phyloP scores from a whole-genome alignment of 2,113 vertebrate genomes.

The Platichthys flesus region DNA sequence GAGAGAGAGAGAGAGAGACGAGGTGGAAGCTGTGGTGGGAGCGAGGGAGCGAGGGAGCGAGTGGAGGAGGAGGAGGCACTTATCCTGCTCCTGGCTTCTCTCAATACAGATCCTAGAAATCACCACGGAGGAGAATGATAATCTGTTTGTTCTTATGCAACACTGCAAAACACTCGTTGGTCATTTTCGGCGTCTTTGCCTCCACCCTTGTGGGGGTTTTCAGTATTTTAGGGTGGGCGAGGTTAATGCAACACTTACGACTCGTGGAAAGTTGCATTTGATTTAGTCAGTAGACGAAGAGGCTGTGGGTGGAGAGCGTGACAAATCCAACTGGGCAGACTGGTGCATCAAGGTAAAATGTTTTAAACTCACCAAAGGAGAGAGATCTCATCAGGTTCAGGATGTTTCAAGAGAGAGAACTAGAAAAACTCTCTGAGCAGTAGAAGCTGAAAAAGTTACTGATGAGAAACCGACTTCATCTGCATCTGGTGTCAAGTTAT shows the following conservation, averaged over 20 bases:
- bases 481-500: too few relatives aligned
- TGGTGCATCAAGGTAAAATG: slow-evolving; percentile 38
- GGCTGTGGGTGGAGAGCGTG: slow-evolving; percentile 49
- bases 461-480: too few relatives aligned
- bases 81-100: slow-evolving; percentile 40
- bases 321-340: slow-evolving; percentile 35
- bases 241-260: slow-evolving; percentile 54
- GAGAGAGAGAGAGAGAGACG: slow-evolving; percentile 38
- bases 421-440: neutral
- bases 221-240: slow-evolving; percentile 1
- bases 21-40: slow-evolving; percentile 55
- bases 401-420: neutral
- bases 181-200: neutral
- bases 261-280: slow-evolving; percentile 40
- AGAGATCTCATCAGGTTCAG: neutral
- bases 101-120: slow-evolving; percentile 31
- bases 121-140: slow-evolving; percentile 20
- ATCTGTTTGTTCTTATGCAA: slow-evolving; percentile 39
- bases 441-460: neutral
- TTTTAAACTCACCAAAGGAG: slow-evolving; percentile 24
- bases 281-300: slow-evolving; percentile 46
- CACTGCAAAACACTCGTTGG: slow-evolving; percentile 11
- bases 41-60: slow-evolving; percentile 5
- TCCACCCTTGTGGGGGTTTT: neutral
- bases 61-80: slow-evolving; percentile 38